Evolutionary conservation across 2,113 vertebrate species (phyloP).

Genomic region (Xenotilapia longispinis): DNA sequence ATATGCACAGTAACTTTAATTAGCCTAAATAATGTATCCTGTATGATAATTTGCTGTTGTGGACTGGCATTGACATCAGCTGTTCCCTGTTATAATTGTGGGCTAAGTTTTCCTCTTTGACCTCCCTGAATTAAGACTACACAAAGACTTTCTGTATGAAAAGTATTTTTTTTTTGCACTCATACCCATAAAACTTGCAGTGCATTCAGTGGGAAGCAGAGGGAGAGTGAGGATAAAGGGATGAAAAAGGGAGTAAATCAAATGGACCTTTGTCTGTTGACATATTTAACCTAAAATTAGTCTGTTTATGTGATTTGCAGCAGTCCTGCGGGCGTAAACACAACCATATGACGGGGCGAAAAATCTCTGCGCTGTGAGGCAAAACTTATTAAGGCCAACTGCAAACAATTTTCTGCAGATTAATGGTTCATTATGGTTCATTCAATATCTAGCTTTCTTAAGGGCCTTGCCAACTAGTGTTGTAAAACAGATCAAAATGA

Average conservation of each 20-base stretch:
- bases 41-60: background rate
- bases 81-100: background rate
- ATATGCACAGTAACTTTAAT: background rate
- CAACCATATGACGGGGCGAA: conserved; percentile 19
- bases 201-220: background rate
- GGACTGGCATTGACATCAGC: background rate
- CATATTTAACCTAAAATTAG: conserved; percentile 43
- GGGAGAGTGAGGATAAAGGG: background rate
- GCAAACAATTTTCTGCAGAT: background rate
- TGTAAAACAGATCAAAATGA: background rate
- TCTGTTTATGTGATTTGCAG: conserved; percentile 49
- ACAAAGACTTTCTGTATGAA: background rate
- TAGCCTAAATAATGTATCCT: background rate
- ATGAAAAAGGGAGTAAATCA: background rate
- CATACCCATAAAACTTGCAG: background rate
- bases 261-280: conserved; percentile 37
- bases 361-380: background rate
- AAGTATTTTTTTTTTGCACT: background rate
- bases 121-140: background rate
- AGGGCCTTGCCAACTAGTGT: background rate
- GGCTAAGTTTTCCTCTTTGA: background rate
- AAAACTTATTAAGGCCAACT: background rate
- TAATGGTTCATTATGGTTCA: background rate
- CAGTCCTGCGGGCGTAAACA: conserved; percentile 42
- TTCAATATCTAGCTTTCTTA: background rate